Evolutionary conservation across 1,140 invertebrate species (phyloP), one percentile per base, ranked within the genome.

Genomic region (Chionoecetes opilio): DNA sequence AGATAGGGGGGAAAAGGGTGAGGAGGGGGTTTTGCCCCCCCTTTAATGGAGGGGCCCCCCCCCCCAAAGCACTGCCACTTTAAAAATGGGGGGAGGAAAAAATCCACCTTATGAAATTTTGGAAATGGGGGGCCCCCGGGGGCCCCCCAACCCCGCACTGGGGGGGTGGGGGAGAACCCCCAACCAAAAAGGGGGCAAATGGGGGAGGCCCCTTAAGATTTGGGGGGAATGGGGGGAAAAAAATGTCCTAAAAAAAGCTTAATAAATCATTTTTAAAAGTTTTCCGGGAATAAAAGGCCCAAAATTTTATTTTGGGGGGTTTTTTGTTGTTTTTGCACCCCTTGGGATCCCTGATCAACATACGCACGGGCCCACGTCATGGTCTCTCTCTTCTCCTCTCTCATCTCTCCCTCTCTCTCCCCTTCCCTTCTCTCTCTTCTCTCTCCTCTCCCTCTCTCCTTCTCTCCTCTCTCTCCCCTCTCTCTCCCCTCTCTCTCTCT

Each of bases 41-140:
- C 34, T 88, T 35, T 89, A 46, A 85, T 89, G 86, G 37, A 17
- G 17, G 26, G 5, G 26, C 63, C 9, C 26, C n/a, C 26, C 63
- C 11, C 86, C 93, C n/a, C 88, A 75, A 86, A 93, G 88, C 93
- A 29, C 85, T n/a, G 46, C 93, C 93, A 93, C 88, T 93, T 93
- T 89, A 88, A 53, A 85, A 93, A 93, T 93, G 89, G 86, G 89
- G 86, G 85, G 93, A 82, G 93, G 85, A 93, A 93, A 93, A 88
- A 86, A 93, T 89, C 85, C 84, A 75, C 46, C 53, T 93, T 89
- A 93, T 93, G 93, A 93, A 93, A n/a, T 86, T 75, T 93, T 41
- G 85, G 93, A 75, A 89, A 89, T 93, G 93, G 34, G 53, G 21
- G 85, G 38, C 32, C 26, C 17, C 31, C 31, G 85, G 38, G 32